Conservation (phyloP, 1,140 invertebrate genomes). For the Vanessa atalanta region DNA sequence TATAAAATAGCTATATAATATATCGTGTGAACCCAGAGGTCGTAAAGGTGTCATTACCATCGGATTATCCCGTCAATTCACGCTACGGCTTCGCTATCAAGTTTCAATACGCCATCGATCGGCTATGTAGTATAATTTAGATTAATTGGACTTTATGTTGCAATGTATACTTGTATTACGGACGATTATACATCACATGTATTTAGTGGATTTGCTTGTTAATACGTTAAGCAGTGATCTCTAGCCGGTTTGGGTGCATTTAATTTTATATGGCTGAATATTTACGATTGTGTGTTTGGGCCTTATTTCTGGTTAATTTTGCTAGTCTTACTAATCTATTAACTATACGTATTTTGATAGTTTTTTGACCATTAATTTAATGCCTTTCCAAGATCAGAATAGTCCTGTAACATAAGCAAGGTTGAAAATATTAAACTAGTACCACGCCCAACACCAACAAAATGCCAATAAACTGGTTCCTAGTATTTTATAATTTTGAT, state of each 20-base stretch:
- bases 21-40: conserved; percentile 50
- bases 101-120: conserved; percentile 54
- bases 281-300: too few relatives aligned
- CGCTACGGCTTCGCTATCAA: conserved; percentile 56
- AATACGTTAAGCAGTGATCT: not conserved
- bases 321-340: too few relatives aligned
- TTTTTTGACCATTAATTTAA: too few relatives aligned
- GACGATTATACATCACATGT: not conserved
- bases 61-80: conserved; percentile 61
- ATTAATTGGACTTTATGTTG: conserved; percentile 42
- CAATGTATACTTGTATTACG: not conserved
- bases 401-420: too few relatives aligned
- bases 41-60: conserved; percentile 51
- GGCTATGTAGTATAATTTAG: conserved; percentile 37
- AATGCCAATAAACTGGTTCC: too few relatives aligned
- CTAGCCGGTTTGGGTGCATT: not conserved
- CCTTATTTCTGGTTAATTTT: too few relatives aligned
- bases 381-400: too few relatives aligned
- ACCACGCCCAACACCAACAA: too few relatives aligned
- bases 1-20: conserved; percentile 11
- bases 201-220: not conserved
- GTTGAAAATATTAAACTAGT: too few relatives aligned
- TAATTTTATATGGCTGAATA: too few relatives aligned
- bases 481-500: too few relatives aligned
- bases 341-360: too few relatives aligned